Conservation (phyloP, 2,113 vertebrate genomes). For the Nipponia nippon region DNA sequence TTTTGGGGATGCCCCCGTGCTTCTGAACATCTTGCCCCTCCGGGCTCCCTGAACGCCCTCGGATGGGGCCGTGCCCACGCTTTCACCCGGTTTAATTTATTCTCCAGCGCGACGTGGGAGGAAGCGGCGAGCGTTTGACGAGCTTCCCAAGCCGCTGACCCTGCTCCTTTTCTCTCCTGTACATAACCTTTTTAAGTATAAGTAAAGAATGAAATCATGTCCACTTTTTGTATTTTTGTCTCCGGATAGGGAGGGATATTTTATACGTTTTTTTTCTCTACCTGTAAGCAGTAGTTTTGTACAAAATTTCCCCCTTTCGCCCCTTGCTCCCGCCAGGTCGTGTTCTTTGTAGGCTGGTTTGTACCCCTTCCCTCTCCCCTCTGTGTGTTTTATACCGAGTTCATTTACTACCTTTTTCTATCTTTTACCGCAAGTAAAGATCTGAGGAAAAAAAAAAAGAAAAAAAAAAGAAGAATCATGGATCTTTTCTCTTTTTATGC, state of each 20-base stretch:
- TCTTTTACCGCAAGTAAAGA: conserved; percentile 27
- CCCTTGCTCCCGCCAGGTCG: not conserved
- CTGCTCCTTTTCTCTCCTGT: not conserved
- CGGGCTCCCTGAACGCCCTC: not conserved
- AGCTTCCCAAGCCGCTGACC: not conserved
- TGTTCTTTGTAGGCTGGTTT: not conserved
- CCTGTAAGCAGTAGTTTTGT: conserved; percentile 52
- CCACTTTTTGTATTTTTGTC: conserved; percentile 29
- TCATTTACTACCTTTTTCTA: conserved; percentile 30
- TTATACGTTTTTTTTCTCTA: conserved; percentile 29
- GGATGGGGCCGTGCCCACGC: not conserved
- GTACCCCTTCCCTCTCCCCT: not conserved
- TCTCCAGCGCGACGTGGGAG: not conserved
- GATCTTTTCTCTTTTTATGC: not conserved
- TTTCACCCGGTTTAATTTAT: not conserved
- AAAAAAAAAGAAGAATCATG: too few species aligned
- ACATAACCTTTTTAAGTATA: not conserved
- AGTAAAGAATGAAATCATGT: not conserved
- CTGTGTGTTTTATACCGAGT: conserved; percentile 27
- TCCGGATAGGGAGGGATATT: not conserved
- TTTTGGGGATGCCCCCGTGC: not conserved
- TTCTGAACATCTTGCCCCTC: not conserved
- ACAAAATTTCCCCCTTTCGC: not conserved
- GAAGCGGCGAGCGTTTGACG: not conserved
- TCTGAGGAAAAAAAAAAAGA: not conserved